Conservation (phyloP, 1,140 invertebrate genomes). For the Drosophila setifemur region DNA sequence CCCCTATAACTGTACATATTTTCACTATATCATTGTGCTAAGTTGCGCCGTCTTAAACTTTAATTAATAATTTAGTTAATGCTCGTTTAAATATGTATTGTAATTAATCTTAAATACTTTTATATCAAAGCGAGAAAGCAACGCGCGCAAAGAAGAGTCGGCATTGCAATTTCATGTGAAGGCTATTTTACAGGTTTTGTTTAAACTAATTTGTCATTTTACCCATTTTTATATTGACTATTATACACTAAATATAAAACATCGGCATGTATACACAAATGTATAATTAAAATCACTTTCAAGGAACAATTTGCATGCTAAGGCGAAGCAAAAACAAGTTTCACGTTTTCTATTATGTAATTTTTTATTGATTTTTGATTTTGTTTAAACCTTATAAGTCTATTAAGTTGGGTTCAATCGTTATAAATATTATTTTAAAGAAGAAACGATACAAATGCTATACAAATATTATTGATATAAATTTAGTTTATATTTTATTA, state of each 20-base stretch:
- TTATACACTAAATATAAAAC: constrained; percentile 22
- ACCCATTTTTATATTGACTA: constrained; percentile 53
- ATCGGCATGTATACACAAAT: constrained; percentile 27
- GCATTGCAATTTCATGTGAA: constrained; percentile 69
- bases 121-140: constrained; percentile 57
- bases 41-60: constrained; percentile 39
- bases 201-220: constrained; percentile 72
- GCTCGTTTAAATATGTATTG: constrained; percentile 35
- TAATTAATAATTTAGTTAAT: constrained; percentile 63
- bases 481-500: constrained; percentile 74
- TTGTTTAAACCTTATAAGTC: constrained; percentile 54
- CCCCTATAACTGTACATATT: constrained; percentile 49
- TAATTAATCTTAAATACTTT: constrained; percentile 51
- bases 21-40: constrained; percentile 29
- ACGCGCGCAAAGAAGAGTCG: constrained; percentile 52
- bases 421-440: constrained; percentile 66
- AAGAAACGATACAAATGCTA: constrained; percentile 56
- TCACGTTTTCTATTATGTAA: constrained; percentile 64
- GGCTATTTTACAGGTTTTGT: constrained; percentile 81
- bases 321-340: constrained; percentile 22
- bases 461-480: constrained; percentile 68
- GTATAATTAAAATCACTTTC: constrained; percentile 39
- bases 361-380: constrained; percentile 70
- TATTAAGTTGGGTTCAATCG: constrained; percentile 75
- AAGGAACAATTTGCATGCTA: constrained; percentile 16